Conservation (phyloP, 2,113 vertebrate genomes). For the Macquaria ambigua region DNA sequence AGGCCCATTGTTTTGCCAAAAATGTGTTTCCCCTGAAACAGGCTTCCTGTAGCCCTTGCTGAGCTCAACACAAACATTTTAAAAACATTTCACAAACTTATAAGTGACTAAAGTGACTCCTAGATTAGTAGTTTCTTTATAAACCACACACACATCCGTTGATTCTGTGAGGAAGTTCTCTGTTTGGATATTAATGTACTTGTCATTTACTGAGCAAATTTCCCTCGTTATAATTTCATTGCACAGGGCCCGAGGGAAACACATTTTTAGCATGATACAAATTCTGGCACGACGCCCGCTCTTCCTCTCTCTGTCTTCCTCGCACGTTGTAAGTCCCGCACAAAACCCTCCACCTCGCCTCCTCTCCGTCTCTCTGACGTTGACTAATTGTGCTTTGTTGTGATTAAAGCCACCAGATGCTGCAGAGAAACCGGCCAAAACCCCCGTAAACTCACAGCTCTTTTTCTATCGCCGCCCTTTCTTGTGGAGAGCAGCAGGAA, state of each 20-base stretch:
- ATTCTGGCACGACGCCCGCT: constrained; percentile 26
- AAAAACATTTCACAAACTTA: neutral
- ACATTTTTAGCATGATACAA: constrained; percentile 9
- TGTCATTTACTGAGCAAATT: neutral
- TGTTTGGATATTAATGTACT: constrained; percentile 1
- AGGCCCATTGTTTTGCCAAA: neutral
- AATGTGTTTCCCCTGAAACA: neutral
- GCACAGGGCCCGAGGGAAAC: neutral
- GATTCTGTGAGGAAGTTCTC: neutral
- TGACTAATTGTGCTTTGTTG: constrained; percentile 72
- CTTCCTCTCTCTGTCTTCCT: constrained; percentile 40
- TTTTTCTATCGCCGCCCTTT: constrained; percentile 65
- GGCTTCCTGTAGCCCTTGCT: neutral
- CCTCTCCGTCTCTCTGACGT: constrained; percentile 43
- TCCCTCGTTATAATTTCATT: constrained; percentile 11
- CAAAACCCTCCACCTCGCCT: constrained; percentile 25
- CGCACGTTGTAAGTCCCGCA: constrained; percentile 32
- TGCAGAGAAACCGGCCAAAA: constrained; percentile 33
- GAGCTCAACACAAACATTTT: neutral
- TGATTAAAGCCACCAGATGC: constrained; percentile 81
- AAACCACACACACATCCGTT: constrained; percentile 19
- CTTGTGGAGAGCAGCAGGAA: constrained; percentile 77
- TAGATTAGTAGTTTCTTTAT: neutral
- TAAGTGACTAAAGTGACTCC: neutral
- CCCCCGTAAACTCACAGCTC: constrained; percentile 56